Percentiles rank a stretch among this genome's conserved stretches.
Conservation (phyloP, 1,140 invertebrate genomes). For the Neotoxoptera formosana region DNA sequence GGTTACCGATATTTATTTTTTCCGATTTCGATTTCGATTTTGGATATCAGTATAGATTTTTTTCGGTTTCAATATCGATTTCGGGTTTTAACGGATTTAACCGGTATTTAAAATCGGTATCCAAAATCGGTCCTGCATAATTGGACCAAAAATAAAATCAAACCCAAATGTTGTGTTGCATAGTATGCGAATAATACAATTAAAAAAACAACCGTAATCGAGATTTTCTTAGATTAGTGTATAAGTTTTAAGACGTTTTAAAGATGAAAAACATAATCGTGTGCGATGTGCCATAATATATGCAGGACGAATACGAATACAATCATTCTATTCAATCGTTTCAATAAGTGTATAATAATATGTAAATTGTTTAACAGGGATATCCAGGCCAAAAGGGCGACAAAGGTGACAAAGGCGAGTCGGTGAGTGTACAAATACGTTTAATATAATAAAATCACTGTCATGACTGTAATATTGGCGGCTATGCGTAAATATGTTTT, state of each 20-base stretch:
- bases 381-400: conserved; percentile 88
- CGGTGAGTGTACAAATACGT: conserved; percentile 71
- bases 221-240: background rate
- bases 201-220: background rate
- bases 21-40: no score
- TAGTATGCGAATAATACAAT: background rate
- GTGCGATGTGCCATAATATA: background rate
- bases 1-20: no score
- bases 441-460: background rate
- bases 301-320: background rate
- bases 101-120: no score
- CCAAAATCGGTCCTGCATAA: no score
- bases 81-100: no score
- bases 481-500: background rate
- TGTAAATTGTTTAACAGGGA: conserved; percentile 68
- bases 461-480: background rate
- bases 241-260: no score
- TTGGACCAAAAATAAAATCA: no score
- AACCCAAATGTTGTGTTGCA: background rate
- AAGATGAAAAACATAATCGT: background rate
- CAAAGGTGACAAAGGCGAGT: conserved; percentile 91
- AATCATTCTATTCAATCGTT: background rate
- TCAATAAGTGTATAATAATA: background rate
- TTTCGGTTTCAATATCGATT: no score
- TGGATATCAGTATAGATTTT: no score